Base-by-base conservation (phyloP, 2,888 invertebrate species). In the Cylindroiulus punctatus region DNA sequence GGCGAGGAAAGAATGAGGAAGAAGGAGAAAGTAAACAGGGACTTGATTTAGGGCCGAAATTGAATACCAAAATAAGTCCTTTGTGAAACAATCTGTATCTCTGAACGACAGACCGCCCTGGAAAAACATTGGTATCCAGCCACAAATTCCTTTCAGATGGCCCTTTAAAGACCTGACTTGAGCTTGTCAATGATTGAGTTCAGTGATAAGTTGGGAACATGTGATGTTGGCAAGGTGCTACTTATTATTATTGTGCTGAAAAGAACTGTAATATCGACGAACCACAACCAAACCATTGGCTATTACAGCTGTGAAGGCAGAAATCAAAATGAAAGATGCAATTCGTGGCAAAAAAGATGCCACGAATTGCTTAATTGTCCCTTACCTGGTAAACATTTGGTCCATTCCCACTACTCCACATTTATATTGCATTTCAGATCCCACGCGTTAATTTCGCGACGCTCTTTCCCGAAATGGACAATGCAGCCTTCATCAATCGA, bases 21-120 rank as follows among this genome's bases (percentile, higher is more conserved):
- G 57, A 57, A 22, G 22, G 57, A 57, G 17, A 57, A 57, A 57
- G 57, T 57, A 57, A 57, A 57, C 19, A 57, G 57, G 57, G 57
- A 57, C 57, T 0, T 57, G 57, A 57, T 57, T 22, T 57, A 57
- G 22, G 57, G 57, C 57, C 57, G 22, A 57, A 57, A 57, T 57
- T 57, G 57, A 57, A 57, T 57, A 57, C 22, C 57, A 57, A 57
- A 57, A 22, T 57, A 57, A 22, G 22, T 57, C 57, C 57, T 57
- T 57, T 57, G 57, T 57, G 57, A 57, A 57, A 57, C 57, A 57
- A 57, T 57, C 57, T 57, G 57, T 57, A 57, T 57, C 57, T 57
- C 57, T 57, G 22, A 22, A 57, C 57, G 57, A 57, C 57, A 57
- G 57, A 57, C 57, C 4, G 57, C 52, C 52, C n/a, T 52, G 19